Conservation (phyloP, 2,797 vertebrate genomes). For the Takifugu ocellatus region DNA sequence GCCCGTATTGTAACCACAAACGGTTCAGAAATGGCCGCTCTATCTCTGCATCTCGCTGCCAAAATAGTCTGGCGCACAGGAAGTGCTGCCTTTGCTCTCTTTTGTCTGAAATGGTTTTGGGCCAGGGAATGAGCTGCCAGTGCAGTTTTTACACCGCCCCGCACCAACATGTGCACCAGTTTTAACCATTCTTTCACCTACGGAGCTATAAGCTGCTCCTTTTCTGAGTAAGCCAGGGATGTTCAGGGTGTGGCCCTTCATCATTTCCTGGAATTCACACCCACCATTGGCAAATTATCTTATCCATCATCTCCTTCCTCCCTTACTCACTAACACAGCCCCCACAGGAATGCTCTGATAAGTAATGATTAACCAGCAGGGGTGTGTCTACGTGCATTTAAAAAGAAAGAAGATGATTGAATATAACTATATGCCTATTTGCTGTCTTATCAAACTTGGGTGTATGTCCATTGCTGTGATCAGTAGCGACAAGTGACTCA, state of each 20-base stretch:
- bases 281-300: slow-evolving; percentile 40
- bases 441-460: too few species aligned
- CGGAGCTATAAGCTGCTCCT: background rate
- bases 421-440: too few species aligned
- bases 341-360: slow-evolving; percentile 41
- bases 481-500: slow-evolving; percentile 23
- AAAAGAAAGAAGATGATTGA: too few species aligned
- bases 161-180: background rate
- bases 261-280: slow-evolving; percentile 15
- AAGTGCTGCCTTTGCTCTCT: slow-evolving; percentile 10
- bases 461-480: too few species aligned
- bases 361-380: slow-evolving; percentile 48
- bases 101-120: slow-evolving; percentile 2
- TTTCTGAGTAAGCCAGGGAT: slow-evolving; percentile 8
- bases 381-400: too few species aligned
- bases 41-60: background rate
- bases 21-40: background rate
- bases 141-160: background rate
- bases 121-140: slow-evolving; percentile 1
- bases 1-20: too few species aligned
- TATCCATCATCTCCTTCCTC: slow-evolving; percentile 16
- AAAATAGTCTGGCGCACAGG: slow-evolving; percentile 8
- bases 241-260: slow-evolving; percentile 33
- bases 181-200: background rate
- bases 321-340: slow-evolving; percentile 16